These are phyloP conservation scores for Leptura quadrifasciata DNA, from an alignment of 2,888 invertebrate species.

Conservation along the genomic window DNA sequence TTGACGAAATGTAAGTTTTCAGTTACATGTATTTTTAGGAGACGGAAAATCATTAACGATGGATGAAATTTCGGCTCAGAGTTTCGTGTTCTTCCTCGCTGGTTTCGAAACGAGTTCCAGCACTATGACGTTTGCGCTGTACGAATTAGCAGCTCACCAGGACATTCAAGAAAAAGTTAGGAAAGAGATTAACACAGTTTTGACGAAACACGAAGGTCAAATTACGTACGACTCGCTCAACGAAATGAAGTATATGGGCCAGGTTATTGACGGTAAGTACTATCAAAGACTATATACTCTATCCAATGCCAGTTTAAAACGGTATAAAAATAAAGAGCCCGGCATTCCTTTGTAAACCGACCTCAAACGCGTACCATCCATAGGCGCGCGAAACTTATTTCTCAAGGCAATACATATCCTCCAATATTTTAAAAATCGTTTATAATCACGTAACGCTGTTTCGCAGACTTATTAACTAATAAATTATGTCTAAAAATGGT, in stretches of 20 bases:
- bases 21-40: slow-evolving; percentile 34
- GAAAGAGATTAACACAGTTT: slow-evolving; percentile 52
- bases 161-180: slow-evolving; percentile 56
- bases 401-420: no score
- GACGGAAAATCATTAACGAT: slow-evolving; percentile 49
- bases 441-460: no score
- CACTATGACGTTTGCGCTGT: slow-evolving; percentile 59
- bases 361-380: no score
- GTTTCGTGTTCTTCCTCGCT: slow-evolving; percentile 59
- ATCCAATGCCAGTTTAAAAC: no score
- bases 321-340: no score
- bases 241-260: slow-evolving; percentile 58
- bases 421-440: no score
- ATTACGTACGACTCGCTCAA: slow-evolving; percentile 58
- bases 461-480: no score
- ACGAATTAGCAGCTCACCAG: slow-evolving; percentile 52
- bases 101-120: slow-evolving; percentile 61
- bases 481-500: no score
- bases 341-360: no score
- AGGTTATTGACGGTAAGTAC: slow-evolving; percentile 47
- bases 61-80: slow-evolving; percentile 57
- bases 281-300: no score
- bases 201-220: slow-evolving; percentile 52
- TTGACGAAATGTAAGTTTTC: no score
- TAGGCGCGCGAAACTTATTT: no score